Percentiles rank a stretch among this genome's conserved stretches.
These are phyloP conservation scores for Sitobion miscanthi DNA, from an alignment of 1,140 invertebrate genomes.

Conservation along the genomic window DNA sequence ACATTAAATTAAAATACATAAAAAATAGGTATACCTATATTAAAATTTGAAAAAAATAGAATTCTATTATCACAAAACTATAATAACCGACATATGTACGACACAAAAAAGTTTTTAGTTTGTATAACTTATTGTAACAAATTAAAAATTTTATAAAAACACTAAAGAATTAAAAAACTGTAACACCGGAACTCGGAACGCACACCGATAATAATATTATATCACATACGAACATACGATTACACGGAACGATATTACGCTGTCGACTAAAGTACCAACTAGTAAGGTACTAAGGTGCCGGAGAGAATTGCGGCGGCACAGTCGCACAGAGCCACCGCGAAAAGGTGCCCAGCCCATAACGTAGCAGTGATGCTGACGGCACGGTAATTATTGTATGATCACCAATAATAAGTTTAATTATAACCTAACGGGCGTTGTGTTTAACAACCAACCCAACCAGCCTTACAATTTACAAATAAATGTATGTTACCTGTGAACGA, in stretches of 20 bases:
- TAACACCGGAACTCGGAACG: neutral
- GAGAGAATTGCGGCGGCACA: neutral
- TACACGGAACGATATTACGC: neutral
- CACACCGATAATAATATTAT: neutral
- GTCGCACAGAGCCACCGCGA: neutral
- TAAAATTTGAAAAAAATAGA: neutral
- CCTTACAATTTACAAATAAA: neutral
- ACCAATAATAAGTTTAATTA: neutral
- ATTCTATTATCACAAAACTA: neutral
- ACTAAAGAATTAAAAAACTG: neutral
- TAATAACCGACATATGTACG: neutral
- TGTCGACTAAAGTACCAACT: neutral
- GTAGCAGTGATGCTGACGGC: conserved; percentile 26
- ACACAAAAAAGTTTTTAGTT: neutral
- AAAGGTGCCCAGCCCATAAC: conserved; percentile 26
- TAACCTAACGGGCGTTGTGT: neutral
- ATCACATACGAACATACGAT: neutral
- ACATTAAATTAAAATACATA: neutral
- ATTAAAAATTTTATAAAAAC: neutral
- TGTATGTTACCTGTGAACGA: neutral
- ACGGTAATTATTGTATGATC: conserved; percentile 29
- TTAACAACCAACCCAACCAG: neutral
- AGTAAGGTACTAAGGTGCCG: conserved; percentile 19
- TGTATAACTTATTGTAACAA: neutral
- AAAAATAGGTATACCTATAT: neutral